These are phyloP conservation scores for Nettapus auritus DNA, from an alignment of 2,113 vertebrate genomes.

Conservation along the genomic window DNA sequence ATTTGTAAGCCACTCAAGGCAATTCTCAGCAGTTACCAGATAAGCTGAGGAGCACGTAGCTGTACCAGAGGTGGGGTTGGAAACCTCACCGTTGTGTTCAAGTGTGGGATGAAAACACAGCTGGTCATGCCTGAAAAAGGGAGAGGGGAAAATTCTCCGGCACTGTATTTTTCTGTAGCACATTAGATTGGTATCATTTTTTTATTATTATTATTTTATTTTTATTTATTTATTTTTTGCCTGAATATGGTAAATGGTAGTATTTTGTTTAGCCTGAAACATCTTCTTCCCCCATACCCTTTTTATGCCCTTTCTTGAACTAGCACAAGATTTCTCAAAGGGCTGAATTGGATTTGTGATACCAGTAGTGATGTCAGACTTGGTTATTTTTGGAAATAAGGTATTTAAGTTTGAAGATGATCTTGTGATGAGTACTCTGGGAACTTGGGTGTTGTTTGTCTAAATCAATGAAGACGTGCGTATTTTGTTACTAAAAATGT, in stretches of 20 bases:
- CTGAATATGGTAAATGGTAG: neutral
- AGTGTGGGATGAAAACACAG: neutral
- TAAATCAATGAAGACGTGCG: neutral
- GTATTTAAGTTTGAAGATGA: neutral
- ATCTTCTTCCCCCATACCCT: neutral
- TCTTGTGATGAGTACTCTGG: neutral
- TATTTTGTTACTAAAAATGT: neutral
- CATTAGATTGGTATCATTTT: neutral
- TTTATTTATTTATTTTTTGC: neutral
- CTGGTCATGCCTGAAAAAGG: neutral
- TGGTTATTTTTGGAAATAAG: neutral
- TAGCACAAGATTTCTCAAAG: neutral
- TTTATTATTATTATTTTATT: too few relatives aligned
- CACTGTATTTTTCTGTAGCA: neutral
- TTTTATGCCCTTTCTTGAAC: neutral
- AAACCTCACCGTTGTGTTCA: neutral
- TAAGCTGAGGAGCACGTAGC: neutral
- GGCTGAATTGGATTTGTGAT: neutral
- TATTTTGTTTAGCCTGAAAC: neutral
- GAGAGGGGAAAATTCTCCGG: neutral
- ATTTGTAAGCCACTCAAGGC: neutral
- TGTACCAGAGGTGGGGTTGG: neutral
- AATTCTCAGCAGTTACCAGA: neutral
- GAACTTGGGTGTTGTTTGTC: neutral
- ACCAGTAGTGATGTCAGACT: neutral